Base-by-base conservation (phyloP, 30 jellyfish, hydroid and myxozoan genomes). In the Aurelia coerulea region DNA sequence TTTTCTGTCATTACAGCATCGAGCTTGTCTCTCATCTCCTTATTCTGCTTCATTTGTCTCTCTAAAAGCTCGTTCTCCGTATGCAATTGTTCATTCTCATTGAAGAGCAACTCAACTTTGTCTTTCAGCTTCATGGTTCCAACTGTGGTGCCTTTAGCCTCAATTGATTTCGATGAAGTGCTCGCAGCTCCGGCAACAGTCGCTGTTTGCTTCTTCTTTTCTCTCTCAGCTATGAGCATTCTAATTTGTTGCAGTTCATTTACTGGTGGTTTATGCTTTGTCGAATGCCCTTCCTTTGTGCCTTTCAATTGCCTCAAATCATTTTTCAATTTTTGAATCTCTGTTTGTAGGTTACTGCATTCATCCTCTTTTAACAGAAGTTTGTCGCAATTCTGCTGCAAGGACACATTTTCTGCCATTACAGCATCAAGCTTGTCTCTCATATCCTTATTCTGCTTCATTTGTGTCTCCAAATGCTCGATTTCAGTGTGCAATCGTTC, bases 401-500 rank as follows among this genome's bases (percentile, higher is more conserved):
- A 59, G 11, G 56, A 62, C 32, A 29, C 4, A 39, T 39, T 39
- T 39, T 39, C 51, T 39, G 51, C 51, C 51, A 39, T 39, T 39
- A 39, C 51, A 39, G 51, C 51, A 39, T 39, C 51, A 1, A 39
- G 51, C 51, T 39, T 39, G 51, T 39, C 51, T 39, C 37, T 50
- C 73, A 74, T 9, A 6, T 39, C 51, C 51, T 39, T 39, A 39
- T 39, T 39, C 51, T 9, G 51, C 32, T n/a, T 17, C 70, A 46
- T 11, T 19, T 18, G 13, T 42, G 51, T 54, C 58, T 16, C 85
- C 14, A 75, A 33, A 54, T n/a, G 58, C 8, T 75, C 59, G 37
- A 4, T 23, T n/a, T 50, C 59, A 1, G 85, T 54, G 16, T 18
- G 74, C 53, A 75, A 32, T 10, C 79, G 79, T 60, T 68, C 79